Percentiles rank a stretch among this genome's conserved stretches.
Evolutionary conservation across 2,888 invertebrate species (phyloP).

Genomic region (Deilephila porcellus): DNA sequence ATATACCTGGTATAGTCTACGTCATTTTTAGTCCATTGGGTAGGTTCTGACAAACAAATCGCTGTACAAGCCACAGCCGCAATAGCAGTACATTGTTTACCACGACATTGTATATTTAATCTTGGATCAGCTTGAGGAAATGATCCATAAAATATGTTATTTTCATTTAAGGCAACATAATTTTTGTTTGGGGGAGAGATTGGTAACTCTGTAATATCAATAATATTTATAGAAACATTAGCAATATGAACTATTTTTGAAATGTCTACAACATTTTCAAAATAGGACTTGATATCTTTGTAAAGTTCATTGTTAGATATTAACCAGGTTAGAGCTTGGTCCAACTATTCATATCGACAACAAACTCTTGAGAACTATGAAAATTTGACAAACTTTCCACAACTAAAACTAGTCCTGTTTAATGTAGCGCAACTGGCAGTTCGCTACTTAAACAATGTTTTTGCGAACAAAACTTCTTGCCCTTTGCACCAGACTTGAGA

Average conservation of each 20-base stretch:
- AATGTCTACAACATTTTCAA: background rate
- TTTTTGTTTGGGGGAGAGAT: background rate
- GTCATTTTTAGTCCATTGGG: background rate
- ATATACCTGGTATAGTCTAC: too few species aligned
- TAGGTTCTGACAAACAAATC: background rate
- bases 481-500: slow-evolving; percentile 32
- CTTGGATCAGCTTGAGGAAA: background rate
- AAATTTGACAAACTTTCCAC: too few species aligned
- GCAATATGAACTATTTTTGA: background rate
- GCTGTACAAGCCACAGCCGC: background rate
- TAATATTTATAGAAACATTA: background rate
- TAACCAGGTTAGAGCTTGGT: background rate
- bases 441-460: slow-evolving; percentile 39
- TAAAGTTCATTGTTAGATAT: background rate
- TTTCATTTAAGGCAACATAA: background rate
- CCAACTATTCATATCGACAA: background rate
- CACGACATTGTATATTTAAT: background rate
- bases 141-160: background rate
- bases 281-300: background rate
- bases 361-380: background rate
- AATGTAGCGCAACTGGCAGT: slow-evolving; percentile 33
- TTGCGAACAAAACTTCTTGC: slow-evolving; percentile 43
- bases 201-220: too few species aligned
- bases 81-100: slow-evolving; percentile 4
- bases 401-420: too few species aligned